Evolutionary conservation across 2,113 vertebrate species (phyloP).

Genomic region (Pelecanus crispus): DNA sequence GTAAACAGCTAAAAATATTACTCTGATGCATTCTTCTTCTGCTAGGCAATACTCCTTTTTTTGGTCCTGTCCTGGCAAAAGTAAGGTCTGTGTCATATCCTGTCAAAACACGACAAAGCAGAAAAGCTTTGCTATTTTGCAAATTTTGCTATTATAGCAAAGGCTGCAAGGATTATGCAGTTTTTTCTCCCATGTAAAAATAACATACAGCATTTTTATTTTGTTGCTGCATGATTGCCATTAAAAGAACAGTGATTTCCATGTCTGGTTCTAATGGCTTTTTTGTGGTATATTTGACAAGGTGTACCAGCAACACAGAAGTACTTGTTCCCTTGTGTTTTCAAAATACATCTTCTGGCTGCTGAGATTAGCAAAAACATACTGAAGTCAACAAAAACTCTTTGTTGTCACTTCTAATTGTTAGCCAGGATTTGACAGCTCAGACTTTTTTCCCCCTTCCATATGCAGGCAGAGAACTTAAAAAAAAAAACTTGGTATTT

Average conservation of each 20-base stretch:
- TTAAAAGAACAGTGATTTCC: neutral
- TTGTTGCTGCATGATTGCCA: neutral
- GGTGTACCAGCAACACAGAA: neutral
- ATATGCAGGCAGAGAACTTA: neutral
- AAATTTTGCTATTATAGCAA: neutral
- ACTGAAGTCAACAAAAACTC: neutral
- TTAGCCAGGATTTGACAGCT: neutral
- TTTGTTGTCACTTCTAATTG: neutral
- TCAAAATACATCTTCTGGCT: neutral
- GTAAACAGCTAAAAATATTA: conserved; percentile 44
- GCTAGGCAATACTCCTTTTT: neutral
- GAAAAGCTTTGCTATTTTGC: too few species aligned
- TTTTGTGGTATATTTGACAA: neutral
- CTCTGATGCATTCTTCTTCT: conserved; percentile 7
- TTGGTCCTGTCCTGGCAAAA: neutral
- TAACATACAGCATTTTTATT: neutral
- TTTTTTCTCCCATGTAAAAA: neutral
- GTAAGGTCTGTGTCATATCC: conserved; percentile 27
- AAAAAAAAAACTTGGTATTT: neutral
- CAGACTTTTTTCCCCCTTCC: neutral
- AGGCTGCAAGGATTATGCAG: neutral
- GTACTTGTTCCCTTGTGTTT: neutral
- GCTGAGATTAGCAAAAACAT: neutral
- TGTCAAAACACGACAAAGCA: neutral
- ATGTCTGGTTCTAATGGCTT: neutral